Evolutionary conservation across 2,888 invertebrate genomes (phyloP).

Genomic region (Polydrusus tereticollis): DNA sequence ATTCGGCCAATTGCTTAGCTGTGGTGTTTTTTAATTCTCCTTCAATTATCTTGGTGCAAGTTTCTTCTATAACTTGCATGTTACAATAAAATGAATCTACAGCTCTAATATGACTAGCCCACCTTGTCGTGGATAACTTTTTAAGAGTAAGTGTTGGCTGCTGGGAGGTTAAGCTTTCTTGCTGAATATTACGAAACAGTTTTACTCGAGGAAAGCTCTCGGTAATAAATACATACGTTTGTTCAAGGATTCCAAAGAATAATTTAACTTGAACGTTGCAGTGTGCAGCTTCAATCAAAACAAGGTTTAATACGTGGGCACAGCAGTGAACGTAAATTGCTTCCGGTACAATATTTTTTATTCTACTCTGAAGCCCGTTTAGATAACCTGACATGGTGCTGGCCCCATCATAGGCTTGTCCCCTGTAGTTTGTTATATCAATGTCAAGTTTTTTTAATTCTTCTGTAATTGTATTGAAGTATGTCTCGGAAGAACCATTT

Average conservation of each 20-base stretch:
- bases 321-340: constrained; percentile 25
- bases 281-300: constrained; percentile 3
- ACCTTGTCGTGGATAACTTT: constrained; percentile 12
- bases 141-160: constrained; percentile 18
- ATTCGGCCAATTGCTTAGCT: background rate
- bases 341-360: constrained; percentile 23
- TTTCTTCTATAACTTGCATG: too few species aligned
- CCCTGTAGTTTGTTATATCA: constrained; percentile 1
- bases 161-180: too few species aligned
- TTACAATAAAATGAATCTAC: too few species aligned
- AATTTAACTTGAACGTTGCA: constrained; percentile 7
- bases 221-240: constrained; percentile 11
- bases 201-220: constrained; percentile 23
- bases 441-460: background rate
- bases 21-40: background rate
- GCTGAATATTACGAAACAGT: too few species aligned
- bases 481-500: constrained; percentile 15
- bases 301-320: constrained; percentile 20
- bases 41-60: too few species aligned
- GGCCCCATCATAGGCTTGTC: constrained; percentile 22
- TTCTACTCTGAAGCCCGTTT: constrained; percentile 9
- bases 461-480: constrained; percentile 2
- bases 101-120: constrained; percentile 26
- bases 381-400: constrained; percentile 6
- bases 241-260: constrained; percentile 15